These are phyloP conservation scores for Balaenoptera acutorostrata DNA, from an alignment of 2,113 vertebrate genomes.

Conservation along the genomic window DNA sequence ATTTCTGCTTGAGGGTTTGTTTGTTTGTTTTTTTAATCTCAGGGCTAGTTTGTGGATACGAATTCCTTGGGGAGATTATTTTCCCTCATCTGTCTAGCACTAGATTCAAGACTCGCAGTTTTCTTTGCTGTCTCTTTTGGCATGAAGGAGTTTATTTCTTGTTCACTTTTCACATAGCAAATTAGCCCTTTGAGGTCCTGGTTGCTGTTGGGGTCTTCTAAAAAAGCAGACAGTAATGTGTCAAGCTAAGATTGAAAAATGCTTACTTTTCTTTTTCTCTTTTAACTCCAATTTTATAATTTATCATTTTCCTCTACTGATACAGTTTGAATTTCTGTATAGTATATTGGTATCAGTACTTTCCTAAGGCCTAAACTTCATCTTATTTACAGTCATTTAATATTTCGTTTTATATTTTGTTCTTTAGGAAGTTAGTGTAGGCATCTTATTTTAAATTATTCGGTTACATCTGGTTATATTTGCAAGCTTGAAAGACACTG, in stretches of 20 bases:
- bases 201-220: background rate
- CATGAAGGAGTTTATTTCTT: background rate
- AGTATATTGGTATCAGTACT: background rate
- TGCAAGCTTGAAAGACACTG: background rate
- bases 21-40: background rate
- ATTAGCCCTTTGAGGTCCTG: background rate
- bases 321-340: conserved; percentile 11
- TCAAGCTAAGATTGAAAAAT: background rate
- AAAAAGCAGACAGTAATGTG: background rate
- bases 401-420: background rate
- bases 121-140: background rate
- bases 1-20: background rate
- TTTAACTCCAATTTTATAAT: background rate
- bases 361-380: background rate
- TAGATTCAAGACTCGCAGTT: background rate
- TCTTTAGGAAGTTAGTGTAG: background rate
- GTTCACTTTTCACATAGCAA: background rate
- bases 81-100: background rate
- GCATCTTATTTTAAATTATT: background rate
- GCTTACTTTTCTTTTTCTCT: background rate
- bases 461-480: background rate
- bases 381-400: background rate
- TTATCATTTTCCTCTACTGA: background rate
- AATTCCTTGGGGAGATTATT: background rate
- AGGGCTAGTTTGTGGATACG: background rate